A percentile compares a stretch with the other conserved stretches of the same genome.
Conservation (phyloP, 1,140 invertebrate genomes). For the Nixonia krombeini region DNA sequence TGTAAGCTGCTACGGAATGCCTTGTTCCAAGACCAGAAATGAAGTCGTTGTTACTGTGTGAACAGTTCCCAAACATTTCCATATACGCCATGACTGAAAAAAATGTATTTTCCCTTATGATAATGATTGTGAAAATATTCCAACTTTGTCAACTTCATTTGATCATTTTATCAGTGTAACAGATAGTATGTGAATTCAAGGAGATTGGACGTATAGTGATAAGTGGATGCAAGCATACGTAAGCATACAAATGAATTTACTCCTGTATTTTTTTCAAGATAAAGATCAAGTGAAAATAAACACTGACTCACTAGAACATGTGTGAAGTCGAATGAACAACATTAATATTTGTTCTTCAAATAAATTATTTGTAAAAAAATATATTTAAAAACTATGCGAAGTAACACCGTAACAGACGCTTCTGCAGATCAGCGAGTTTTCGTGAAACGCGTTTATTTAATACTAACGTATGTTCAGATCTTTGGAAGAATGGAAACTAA, state of each 20-base stretch:
- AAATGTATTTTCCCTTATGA: conserved; percentile 8
- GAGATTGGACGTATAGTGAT: background rate
- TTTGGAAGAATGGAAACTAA: conserved; percentile 39
- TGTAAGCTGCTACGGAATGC: conserved; percentile 87
- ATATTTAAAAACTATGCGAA: conserved; percentile 8
- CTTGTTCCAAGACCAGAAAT: conserved; percentile 74
- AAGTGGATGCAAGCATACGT: conserved; percentile 8
- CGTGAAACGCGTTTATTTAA: conserved; percentile 2
- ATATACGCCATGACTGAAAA: conserved; percentile 94
- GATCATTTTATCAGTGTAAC: conserved; percentile 13
- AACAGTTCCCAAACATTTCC: conserved; percentile 94
- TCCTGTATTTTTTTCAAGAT: conserved; percentile 3
- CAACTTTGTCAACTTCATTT: background rate
- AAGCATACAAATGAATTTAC: conserved; percentile 22
- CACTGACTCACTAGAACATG: conserved; percentile 54
- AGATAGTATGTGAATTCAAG: conserved; percentile 11
- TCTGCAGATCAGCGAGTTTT: conserved; percentile 6
- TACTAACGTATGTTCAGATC: background rate
- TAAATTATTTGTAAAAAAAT: conserved; percentile 13
- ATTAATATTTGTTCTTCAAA: conserved; percentile 18
- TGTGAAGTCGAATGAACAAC: conserved; percentile 44
- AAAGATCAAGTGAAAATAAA: conserved; percentile 24
- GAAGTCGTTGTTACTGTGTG: conserved; percentile 82
- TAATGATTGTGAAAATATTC: background rate
- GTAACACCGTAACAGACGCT: conserved; percentile 12